These are phyloP conservation scores for Meleagris gallopavo DNA, from an alignment of 2,113 vertebrate genomes.

Conservation along the genomic window DNA sequence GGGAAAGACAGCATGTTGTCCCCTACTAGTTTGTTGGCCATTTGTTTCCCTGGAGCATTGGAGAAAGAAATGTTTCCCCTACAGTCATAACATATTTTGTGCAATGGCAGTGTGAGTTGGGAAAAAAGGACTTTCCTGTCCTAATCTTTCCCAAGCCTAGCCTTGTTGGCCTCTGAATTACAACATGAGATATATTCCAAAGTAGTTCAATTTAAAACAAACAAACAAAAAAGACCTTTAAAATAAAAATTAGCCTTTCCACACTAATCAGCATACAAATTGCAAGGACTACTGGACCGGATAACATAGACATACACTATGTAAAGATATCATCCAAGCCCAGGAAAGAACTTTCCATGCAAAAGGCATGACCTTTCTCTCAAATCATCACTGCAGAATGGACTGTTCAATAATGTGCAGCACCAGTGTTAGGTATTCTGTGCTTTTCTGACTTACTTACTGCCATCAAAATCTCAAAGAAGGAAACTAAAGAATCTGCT, in stretches of 20 bases:
- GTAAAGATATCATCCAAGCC: slow-evolving; percentile 38
- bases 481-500: background rate
- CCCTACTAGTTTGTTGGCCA: rapidly evolving
- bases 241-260: slow-evolving; percentile 24
- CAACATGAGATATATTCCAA: background rate
- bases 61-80: background rate
- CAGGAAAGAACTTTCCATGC: slow-evolving; percentile 18
- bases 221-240: background rate
- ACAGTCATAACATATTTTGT: background rate
- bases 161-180: background rate
- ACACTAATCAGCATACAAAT: slow-evolving; percentile 41
- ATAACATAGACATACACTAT: background rate
- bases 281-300: background rate
- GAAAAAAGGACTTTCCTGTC: background rate
- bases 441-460: background rate
- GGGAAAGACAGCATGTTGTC: background rate
- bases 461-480: background rate
- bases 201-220: background rate
- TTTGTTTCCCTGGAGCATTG: background rate
- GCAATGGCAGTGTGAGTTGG: background rate
- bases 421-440: background rate
- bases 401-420: background rate
- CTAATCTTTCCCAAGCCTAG: background rate
- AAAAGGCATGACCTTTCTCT: background rate
- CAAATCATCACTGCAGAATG: background rate